Evolutionary conservation across 1,140 invertebrate genomes (phyloP).

Genomic region (Halesus radiatus): DNA sequence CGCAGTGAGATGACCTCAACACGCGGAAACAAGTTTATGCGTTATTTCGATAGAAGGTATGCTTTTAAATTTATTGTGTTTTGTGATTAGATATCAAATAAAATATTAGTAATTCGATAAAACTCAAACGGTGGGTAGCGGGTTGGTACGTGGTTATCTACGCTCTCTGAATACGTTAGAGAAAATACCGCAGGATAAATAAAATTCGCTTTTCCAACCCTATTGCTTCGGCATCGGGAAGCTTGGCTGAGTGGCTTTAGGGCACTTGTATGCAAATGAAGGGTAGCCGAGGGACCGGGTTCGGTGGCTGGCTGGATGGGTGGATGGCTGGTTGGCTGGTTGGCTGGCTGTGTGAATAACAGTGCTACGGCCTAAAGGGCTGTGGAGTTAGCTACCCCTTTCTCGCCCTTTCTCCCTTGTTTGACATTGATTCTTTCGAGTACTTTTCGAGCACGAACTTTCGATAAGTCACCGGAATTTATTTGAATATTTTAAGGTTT

Average conservation of each 20-base stretch:
- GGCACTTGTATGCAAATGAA: constrained; percentile 54
- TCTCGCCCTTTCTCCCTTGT: constrained; percentile 11
- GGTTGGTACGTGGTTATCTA: too few relatives aligned
- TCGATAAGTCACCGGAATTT: constrained; percentile 40
- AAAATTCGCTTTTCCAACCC: not conserved
- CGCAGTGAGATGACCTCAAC: too few relatives aligned
- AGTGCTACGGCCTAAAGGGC: not conserved
- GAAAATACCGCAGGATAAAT: too few relatives aligned
- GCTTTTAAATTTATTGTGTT: not conserved
- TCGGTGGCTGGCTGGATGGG: not conserved
- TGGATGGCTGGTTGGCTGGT: too few relatives aligned
- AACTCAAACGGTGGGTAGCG: too few relatives aligned
- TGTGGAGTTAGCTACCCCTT: not conserved
- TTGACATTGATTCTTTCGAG: constrained; percentile 50
- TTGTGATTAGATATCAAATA: not conserved
- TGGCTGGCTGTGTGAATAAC: constrained; percentile 20
- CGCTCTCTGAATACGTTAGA: too few relatives aligned
- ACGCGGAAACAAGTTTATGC: too few relatives aligned
- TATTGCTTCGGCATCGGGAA: not conserved
- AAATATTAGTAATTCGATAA: too few relatives aligned
- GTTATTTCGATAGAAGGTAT: too few relatives aligned
- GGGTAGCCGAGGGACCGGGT: constrained; percentile 48
- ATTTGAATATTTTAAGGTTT: constrained; percentile 42
- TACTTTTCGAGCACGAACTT: constrained; percentile 45
- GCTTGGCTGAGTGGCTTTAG: constrained; percentile 36